Conservation (phyloP, 1,140 invertebrate genomes). For the Pentalonia nigronervosa region DNA sequence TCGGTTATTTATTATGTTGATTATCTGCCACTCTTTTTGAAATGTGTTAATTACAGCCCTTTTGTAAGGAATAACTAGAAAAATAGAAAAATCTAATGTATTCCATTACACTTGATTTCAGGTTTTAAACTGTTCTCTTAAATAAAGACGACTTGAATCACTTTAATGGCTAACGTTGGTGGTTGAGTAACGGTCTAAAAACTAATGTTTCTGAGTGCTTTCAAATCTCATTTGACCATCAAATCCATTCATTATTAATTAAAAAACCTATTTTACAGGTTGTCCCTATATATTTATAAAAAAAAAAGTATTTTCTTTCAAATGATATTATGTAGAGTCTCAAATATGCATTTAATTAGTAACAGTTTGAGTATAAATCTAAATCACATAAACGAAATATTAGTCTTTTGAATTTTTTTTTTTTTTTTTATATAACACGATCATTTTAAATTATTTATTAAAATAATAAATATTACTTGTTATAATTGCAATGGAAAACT, state of each 20-base stretch:
- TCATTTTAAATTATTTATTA: background rate
- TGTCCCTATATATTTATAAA: background rate
- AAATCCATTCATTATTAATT: background rate
- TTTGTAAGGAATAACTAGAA: background rate
- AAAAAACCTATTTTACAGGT: background rate
- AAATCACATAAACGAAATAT: background rate
- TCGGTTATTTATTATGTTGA: background rate
- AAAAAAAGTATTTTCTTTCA: background rate
- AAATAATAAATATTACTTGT: too few relatives aligned
- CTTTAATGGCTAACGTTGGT: background rate
- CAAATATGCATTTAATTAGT: background rate
- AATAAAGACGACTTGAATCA: background rate
- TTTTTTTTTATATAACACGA: background rate
- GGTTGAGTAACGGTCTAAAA: background rate
- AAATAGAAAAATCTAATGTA: background rate
- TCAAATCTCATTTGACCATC: background rate
- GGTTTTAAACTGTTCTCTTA: background rate
- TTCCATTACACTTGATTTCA: background rate
- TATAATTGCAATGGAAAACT: background rate
- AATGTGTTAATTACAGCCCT: background rate
- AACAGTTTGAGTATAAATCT: background rate
- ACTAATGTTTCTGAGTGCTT: background rate
- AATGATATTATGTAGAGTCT: background rate
- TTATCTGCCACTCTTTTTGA: background rate
- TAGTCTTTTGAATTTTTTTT: background rate